Conservation (phyloP, 2,888 invertebrate species). For the Pseudanteris insignis region DNA sequence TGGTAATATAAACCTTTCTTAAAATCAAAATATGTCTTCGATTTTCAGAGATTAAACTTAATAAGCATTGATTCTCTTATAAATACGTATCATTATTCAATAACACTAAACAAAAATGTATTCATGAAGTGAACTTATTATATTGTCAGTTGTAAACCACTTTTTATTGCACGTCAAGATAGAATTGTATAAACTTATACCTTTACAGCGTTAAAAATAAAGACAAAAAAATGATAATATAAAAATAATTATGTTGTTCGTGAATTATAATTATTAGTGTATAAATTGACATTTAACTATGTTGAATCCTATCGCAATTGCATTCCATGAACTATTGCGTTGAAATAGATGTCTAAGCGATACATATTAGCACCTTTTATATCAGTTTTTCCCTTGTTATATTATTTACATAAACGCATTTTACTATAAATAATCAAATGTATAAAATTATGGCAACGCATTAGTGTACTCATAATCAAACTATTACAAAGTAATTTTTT, state of each 20-base stretch:
- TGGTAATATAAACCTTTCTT: slow-evolving; percentile 39
- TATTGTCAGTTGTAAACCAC: too few species aligned
- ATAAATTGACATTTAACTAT: too few species aligned
- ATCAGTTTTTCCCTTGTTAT: slow-evolving; percentile 18
- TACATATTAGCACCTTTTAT: slow-evolving; percentile 27
- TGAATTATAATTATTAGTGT: too few species aligned
- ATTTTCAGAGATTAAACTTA: slow-evolving; percentile 51
- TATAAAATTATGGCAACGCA: slow-evolving; percentile 24
- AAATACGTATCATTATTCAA: slow-evolving; percentile 28
- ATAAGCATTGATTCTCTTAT: slow-evolving; percentile 34
- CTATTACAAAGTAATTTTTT: too few species aligned
- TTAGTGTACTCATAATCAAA: too few species aligned
- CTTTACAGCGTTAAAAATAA: too few species aligned
- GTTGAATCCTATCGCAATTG: too few species aligned
- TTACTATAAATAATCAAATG: slow-evolving; percentile 17
- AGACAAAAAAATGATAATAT: too few species aligned
- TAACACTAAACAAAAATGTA: slow-evolving; percentile 51
- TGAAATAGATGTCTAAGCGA: slow-evolving; percentile 5
- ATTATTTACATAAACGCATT: slow-evolving; percentile 23
- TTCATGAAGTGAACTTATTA: too few species aligned
- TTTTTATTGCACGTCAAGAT: too few species aligned
- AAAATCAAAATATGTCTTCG: slow-evolving; percentile 59
- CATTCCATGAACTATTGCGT: not conserved
- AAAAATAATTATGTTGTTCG: too few species aligned
- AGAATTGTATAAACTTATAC: too few species aligned